Conservation (phyloP, 1,140 invertebrate genomes). For the Nephila pilipes region DNA sequence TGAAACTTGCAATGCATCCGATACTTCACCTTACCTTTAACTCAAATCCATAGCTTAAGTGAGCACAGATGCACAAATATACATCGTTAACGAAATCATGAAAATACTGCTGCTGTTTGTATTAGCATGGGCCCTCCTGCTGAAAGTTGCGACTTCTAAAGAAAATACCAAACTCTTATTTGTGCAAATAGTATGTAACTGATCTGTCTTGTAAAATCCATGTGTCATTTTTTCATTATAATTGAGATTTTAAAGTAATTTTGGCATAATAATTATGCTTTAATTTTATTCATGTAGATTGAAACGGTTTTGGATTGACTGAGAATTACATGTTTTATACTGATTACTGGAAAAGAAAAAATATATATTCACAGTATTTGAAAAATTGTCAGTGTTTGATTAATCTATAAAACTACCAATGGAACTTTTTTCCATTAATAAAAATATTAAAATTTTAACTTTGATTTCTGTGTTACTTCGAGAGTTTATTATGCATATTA, state of each 20-base stretch:
- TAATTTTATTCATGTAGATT: neutral
- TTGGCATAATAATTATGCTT: neutral
- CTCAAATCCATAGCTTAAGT: neutral
- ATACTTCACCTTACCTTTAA: neutral
- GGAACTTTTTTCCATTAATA: too few species aligned
- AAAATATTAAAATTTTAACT: too few species aligned
- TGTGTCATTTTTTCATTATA: neutral
- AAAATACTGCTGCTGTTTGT: neutral
- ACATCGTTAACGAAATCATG: neutral
- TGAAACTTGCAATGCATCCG: neutral
- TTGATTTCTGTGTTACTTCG: too few species aligned
- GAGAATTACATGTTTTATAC: too few species aligned
- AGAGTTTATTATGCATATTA: too few species aligned
- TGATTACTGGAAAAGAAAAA: neutral
- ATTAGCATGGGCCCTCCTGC: neutral
- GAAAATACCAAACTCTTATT: slow-evolving; percentile 26
- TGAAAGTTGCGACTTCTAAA: neutral
- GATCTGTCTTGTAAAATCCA: neutral
- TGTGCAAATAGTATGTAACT: slow-evolving; percentile 18
- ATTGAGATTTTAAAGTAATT: neutral
- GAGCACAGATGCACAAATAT: slow-evolving; percentile 7
- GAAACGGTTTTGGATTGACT: neutral
- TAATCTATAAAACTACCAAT: too few species aligned
- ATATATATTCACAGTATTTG: neutral
- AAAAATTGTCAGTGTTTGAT: too few species aligned